phyloP scores from a whole-genome alignment of 2,113 vertebrate species.

The Entosphenus tridentatus region DNA sequence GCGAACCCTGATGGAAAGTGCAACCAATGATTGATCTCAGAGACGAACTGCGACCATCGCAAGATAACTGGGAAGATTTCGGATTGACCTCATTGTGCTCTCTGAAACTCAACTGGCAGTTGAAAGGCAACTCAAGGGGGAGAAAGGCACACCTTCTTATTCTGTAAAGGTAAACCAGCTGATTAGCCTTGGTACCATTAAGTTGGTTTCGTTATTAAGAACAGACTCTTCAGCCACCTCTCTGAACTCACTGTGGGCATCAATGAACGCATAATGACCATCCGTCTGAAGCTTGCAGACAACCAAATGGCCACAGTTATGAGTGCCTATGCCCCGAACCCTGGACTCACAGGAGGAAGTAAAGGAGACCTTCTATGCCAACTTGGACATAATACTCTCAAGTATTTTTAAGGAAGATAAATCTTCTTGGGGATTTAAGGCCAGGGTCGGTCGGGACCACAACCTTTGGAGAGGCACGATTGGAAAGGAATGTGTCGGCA shows the following conservation, averaged over 20 bases:
- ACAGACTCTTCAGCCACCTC: background rate
- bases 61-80: background rate
- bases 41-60: background rate
- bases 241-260: background rate
- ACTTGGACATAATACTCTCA: background rate
- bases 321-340: background rate
- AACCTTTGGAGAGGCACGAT: background rate
- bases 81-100: background rate
- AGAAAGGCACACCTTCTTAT: background rate
- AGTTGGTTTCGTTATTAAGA: background rate
- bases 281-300: background rate
- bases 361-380: background rate
- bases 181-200: background rate
- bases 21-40: background rate
- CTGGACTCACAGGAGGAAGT: background rate
- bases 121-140: background rate
- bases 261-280: background rate
- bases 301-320: background rate
- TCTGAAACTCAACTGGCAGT: background rate
- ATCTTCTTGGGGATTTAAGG: background rate
- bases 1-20: background rate
- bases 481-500: background rate
- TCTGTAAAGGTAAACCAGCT: background rate
- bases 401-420: background rate
- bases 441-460: background rate